phyloP scores from a whole-genome alignment of 2,888 invertebrate genomes.

The Tuta absoluta region DNA sequence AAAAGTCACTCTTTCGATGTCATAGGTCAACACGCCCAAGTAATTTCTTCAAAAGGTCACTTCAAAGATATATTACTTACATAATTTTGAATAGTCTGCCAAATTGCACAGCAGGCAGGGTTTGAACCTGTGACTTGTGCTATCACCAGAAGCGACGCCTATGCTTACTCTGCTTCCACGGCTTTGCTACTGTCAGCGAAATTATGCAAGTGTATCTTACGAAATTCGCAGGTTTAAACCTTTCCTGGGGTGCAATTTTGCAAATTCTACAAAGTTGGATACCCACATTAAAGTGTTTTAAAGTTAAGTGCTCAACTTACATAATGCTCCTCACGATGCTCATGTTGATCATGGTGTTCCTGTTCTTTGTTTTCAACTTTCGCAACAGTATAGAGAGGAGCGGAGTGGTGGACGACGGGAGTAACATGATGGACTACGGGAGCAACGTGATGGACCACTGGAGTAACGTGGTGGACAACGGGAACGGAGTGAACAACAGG shows the following conservation, averaged over 20 bases:
- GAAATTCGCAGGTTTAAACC: too few relatives aligned
- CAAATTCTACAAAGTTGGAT: too few relatives aligned
- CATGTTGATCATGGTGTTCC: constrained; percentile 39
- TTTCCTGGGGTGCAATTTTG: too few relatives aligned
- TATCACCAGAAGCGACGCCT: too few relatives aligned
- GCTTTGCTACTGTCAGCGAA: too few relatives aligned
- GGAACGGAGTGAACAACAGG: constrained; percentile 29
- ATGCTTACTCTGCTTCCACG: too few relatives aligned
- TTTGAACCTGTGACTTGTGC: too few relatives aligned
- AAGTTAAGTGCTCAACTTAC: constrained; percentile 44
- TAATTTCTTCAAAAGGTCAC: not conserved
- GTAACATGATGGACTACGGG: constrained; percentile 31
- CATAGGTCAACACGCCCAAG: not conserved
- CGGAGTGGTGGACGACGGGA: constrained; percentile 35
- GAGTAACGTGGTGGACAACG: constrained; percentile 31
- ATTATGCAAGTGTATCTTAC: too few relatives aligned
- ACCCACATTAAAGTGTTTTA: too few relatives aligned
- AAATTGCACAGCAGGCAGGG: too few relatives aligned
- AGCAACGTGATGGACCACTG: constrained; percentile 26
- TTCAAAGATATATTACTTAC: not conserved
- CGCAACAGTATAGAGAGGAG: constrained; percentile 32
- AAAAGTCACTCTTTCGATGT: not conserved
- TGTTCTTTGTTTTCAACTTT: constrained; percentile 27
- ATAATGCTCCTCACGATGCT: constrained; percentile 51
- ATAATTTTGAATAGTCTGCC: too few relatives aligned